Conservation (phyloP, 1,140 invertebrate genomes). For the Scylla paramamosain region DNA sequence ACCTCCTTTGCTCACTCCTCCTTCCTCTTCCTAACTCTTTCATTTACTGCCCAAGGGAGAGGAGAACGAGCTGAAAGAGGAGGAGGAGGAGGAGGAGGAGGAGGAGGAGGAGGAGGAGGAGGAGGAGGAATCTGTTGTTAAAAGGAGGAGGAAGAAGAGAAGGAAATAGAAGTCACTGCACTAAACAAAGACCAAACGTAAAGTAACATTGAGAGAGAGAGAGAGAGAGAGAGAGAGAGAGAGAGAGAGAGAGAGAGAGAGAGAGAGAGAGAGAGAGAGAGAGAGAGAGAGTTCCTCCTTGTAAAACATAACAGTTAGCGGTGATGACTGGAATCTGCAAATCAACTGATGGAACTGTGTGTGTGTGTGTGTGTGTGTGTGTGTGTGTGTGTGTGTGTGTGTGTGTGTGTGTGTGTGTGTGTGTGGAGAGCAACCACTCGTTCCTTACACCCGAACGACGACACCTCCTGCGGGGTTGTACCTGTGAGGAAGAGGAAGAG, state of each 20-base stretch:
- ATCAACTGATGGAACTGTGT: neutral
- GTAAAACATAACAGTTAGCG: neutral
- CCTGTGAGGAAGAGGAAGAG: neutral
- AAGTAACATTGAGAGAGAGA: no score
- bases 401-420: conserved; percentile 29
- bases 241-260: conserved; percentile 20
- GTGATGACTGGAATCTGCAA: neutral
- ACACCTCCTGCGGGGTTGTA: neutral
- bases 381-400: conserved; percentile 42
- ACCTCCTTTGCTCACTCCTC: neutral
- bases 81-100: neutral
- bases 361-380: conserved; percentile 28
- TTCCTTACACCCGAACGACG: neutral
- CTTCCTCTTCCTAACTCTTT: neutral
- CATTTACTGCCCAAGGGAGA: neutral
- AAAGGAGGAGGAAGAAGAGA: neutral
- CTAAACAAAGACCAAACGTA: no score
- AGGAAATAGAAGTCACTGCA: neutral
- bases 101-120: neutral
- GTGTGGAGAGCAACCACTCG: neutral
- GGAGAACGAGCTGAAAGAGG: neutral
- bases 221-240: conserved; percentile 18
- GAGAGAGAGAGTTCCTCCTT: neutral
- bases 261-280: conserved; percentile 20
- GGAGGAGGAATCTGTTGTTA: neutral